phyloP scores from a whole-genome alignment of 2,888 invertebrate genomes.

The Salpingus planirostris region DNA sequence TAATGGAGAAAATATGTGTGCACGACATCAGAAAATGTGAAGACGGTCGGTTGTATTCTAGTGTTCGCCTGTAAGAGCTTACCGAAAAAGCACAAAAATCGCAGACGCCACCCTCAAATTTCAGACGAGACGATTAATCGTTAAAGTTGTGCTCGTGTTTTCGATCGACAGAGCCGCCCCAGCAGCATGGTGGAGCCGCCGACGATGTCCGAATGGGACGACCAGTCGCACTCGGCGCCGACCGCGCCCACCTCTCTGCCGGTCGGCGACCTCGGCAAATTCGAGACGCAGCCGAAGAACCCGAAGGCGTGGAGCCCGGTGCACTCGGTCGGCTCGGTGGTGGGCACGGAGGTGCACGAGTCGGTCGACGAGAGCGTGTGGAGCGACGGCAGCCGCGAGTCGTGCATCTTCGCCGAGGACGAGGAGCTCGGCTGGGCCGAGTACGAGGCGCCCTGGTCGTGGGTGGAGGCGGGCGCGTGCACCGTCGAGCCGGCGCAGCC shows the following conservation, averaged over 20 bases:
- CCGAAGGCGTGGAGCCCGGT: conserved; percentile 83
- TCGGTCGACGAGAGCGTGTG: conserved; percentile 76
- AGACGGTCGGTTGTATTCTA: too few species aligned
- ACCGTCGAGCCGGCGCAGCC: conserved; percentile 59
- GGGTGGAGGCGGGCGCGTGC: conserved; percentile 62
- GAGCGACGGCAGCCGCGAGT: conserved; percentile 58
- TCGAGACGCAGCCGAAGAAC: conserved; percentile 65
- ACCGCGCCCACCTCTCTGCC: conserved; percentile 57
- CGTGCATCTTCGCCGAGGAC: conserved; percentile 73
- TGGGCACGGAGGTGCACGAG: conserved; percentile 77
- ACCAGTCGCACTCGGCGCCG: conserved; percentile 65
- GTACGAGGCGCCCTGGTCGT: conserved; percentile 73
- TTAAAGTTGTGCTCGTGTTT: too few species aligned
- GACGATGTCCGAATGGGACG: conserved; percentile 51
- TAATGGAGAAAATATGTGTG: too few species aligned
- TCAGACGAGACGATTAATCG: too few species aligned
- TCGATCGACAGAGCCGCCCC: conserved; percentile 44
- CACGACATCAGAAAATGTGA: too few species aligned
- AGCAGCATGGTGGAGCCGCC: conserved; percentile 49
- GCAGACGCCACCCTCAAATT: too few species aligned
- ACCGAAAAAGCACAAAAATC: too few species aligned
- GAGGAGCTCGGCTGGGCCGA: conserved; percentile 73
- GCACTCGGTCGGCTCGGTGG: conserved; percentile 77
- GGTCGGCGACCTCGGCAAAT: conserved; percentile 50
- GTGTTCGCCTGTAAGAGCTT: too few species aligned